Evolutionary conservation across 2,113 vertebrate genomes (phyloP), one percentile per base, ranked within the genome.

Genomic region (Scatophagus argus): DNA sequence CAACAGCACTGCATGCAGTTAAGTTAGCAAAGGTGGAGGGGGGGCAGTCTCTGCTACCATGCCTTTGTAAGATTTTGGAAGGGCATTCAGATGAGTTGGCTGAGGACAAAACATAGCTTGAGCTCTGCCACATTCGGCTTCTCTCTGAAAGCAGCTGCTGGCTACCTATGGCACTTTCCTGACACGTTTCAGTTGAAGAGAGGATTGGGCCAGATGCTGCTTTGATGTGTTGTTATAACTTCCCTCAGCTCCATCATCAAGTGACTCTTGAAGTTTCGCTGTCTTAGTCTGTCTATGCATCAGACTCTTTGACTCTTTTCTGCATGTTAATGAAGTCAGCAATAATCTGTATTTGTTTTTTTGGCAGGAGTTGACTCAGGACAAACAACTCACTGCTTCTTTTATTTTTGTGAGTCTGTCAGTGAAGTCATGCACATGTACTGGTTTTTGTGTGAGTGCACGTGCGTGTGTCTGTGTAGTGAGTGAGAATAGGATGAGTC

Each of bases 41-140:
- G 74, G 51, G 63, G 34, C 60, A 58, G 34, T 63, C 19, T 83
- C 72, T 75, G 3, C 62, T 81, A n/a, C 59, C 60, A 61, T 80
- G 88, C 75, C 88, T 92, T 88, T 90, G 80, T 82, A 52, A 61
- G 80, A 51, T 84, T 86, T 89, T 87, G 83, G 85, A 91, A 92
- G 91, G 88, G 58, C 88, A 77, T 85, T 89, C 77, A 79, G 70
- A 78, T 74, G 76, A 81, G 70, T 76, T 85, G 77, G 87, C 85
- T 61, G 68, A 72, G 84, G 74, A 77, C 41, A 82, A 70, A 81
- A 55, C 27, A 5, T 43, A 74, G 62, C 65, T 39, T 16, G 68
- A 32, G 49, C 68, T 52, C 61, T 79, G 73, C 81, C 77, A 82
- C 80, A 63, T 79, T 62, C 67, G 27, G 34, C n/a, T 41, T 54